Conservation (phyloP, 2,797 vertebrate genomes). For the Artibeus jamaicensis region DNA sequence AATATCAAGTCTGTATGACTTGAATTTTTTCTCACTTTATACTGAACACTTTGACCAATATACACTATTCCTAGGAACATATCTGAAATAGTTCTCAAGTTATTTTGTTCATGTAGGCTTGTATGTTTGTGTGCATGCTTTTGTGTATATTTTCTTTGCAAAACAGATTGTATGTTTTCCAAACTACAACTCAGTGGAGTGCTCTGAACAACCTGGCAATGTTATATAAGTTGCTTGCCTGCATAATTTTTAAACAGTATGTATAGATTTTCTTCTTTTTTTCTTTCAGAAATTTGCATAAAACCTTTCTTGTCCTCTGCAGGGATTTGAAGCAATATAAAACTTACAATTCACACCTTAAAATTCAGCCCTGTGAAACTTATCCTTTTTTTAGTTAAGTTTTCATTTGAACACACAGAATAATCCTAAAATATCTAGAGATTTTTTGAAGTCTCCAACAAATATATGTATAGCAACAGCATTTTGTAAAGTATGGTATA, state of each 20-base stretch:
- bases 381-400: neutral
- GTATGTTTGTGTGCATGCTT: neutral
- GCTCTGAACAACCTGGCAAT: neutral
- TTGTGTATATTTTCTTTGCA: neutral
- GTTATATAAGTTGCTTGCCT: neutral
- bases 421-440: conserved; percentile 4
- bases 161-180: neutral
- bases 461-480: neutral
- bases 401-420: neutral
- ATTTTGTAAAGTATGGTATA: neutral
- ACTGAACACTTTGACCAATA: neutral
- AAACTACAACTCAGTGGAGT: neutral
- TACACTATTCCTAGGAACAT: neutral
- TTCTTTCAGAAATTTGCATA: neutral
- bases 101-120: neutral
- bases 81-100: neutral
- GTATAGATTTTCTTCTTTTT: neutral
- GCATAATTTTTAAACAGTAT: neutral
- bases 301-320: neutral
- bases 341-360: conserved; percentile 1
- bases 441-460: neutral
- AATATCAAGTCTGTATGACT: neutral
- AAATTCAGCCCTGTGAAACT: conserved; percentile 32
- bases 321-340: neutral
- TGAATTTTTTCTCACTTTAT: neutral